Evolutionary conservation across 2,888 invertebrate species (phyloP).

Genomic region (Agrotis puta): DNA sequence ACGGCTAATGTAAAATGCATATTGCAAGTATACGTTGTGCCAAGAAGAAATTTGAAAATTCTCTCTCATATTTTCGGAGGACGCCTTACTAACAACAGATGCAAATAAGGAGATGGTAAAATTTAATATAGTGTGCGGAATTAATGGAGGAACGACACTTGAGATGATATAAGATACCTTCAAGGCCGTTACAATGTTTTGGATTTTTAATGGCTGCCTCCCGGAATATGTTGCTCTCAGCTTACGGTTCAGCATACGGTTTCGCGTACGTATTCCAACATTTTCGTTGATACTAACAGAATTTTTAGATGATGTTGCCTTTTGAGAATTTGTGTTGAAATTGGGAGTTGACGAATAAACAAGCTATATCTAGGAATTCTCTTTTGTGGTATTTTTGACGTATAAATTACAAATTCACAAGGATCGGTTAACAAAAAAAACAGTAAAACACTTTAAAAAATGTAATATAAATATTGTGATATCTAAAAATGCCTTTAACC

Average conservation of each 20-base stretch:
- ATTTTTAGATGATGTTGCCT: slow-evolving; percentile 26
- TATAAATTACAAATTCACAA: no score
- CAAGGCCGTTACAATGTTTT: slow-evolving; percentile 51
- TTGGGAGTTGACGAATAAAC: background rate
- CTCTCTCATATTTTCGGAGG: slow-evolving; percentile 58
- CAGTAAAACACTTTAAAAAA: no score
- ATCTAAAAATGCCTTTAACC: no score
- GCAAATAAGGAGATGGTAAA: slow-evolving; percentile 68
- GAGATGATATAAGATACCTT: slow-evolving; percentile 44
- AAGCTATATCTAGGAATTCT: background rate
- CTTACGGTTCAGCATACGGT: no score
- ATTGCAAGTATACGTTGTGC: slow-evolving; percentile 74
- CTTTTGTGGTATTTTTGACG: background rate
- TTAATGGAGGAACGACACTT: slow-evolving; percentile 60
- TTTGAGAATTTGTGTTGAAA: slow-evolving; percentile 1
- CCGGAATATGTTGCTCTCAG: slow-evolving; percentile 38
- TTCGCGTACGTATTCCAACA: slow-evolving; percentile 2
- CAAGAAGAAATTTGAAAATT: slow-evolving; percentile 64
- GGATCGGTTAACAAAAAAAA: no score
- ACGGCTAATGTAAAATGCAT: slow-evolving; percentile 82
- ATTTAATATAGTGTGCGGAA: slow-evolving; percentile 69
- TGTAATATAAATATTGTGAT: no score
- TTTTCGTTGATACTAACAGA: slow-evolving; percentile 11
- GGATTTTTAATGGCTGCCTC: slow-evolving; percentile 55
- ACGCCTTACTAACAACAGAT: slow-evolving; percentile 48